Percentiles rank a stretch among this genome's conserved stretches.
These are phyloP conservation scores for Catocala nupta DNA, from an alignment of 2,888 invertebrate species.

Conservation along the genomic window DNA sequence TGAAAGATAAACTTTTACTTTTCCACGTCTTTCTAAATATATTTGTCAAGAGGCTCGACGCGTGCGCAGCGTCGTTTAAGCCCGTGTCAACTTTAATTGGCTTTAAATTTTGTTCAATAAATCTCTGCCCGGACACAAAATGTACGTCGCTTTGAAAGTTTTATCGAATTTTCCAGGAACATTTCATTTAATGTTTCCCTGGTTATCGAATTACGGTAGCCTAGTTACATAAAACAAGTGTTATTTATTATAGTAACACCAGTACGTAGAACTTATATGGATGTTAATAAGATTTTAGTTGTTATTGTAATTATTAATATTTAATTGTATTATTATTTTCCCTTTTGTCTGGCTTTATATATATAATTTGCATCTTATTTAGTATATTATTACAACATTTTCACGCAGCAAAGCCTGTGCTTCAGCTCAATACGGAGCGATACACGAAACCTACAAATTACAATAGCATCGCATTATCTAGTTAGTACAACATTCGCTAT, in stretches of 20 bases:
- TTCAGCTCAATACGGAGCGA: too few species aligned
- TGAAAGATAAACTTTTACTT: conserved; percentile 57
- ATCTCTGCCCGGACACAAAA: conserved; percentile 60
- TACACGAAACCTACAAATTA: too few species aligned
- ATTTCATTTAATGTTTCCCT: conserved; percentile 34
- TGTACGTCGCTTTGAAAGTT: conserved; percentile 24
- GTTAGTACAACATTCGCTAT: conserved; percentile 35
- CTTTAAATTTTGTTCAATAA: conserved; percentile 66
- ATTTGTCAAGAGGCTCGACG: conserved; percentile 62
- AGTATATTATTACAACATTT: too few species aligned
- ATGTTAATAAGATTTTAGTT: too few species aligned
- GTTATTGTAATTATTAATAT: too few species aligned
- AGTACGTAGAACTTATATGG: too few species aligned
- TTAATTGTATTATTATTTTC: too few species aligned
- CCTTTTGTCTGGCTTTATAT: too few species aligned
- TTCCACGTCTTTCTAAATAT: conserved; percentile 53
- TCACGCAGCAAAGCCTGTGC: too few species aligned
- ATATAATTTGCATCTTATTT: too few species aligned
- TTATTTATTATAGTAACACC: too few species aligned
- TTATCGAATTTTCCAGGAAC: conserved; percentile 41
- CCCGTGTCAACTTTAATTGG: conserved; percentile 65
- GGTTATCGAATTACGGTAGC: background rate
- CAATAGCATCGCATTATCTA: conserved; percentile 18
- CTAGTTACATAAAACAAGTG: background rate
- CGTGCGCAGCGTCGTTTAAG: conserved; percentile 56